Evolutionary conservation across 2,113 vertebrate genomes (phyloP).

Genomic region (Xiphorhynchus elegans): DNA sequence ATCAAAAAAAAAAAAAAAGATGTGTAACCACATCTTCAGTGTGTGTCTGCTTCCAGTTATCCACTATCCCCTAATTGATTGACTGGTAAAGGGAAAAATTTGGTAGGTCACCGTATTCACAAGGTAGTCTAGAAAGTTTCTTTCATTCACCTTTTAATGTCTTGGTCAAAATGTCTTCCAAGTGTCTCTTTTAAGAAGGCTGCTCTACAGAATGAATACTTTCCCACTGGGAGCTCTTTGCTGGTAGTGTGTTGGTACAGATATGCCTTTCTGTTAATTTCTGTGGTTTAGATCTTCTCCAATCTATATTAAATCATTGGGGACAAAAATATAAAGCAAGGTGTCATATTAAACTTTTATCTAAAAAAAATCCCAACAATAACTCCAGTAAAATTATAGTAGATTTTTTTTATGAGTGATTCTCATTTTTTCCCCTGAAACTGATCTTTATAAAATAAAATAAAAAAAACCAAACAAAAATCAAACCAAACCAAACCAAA

Average conservation of each 20-base stretch:
- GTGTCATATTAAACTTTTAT: neutral
- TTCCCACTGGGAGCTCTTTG: neutral
- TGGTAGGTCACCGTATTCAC: neutral
- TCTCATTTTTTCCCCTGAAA: neutral
- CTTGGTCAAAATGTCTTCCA: conserved; percentile 17
- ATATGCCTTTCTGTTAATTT: neutral
- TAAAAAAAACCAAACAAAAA: neutral
- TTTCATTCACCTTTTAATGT: neutral
- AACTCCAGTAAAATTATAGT: neutral
- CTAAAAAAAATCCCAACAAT: neutral
- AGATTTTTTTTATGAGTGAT: neutral
- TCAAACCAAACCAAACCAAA: too few relatives aligned
- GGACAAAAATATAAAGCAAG: neutral
- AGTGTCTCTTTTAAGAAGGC: neutral
- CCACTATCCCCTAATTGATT: conserved; percentile 4
- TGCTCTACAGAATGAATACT: neutral
- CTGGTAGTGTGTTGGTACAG: neutral
- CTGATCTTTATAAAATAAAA: neutral
- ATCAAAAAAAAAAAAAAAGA: neutral
- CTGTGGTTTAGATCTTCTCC: neutral
- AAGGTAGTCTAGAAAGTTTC: neutral
- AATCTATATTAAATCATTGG: neutral
- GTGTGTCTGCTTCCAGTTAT: neutral
- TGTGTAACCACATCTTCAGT: neutral
- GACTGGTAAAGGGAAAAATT: neutral